Evolutionary conservation across 35 echinoderm and acorn worm genomes (phyloP), one percentile per base, ranked within the genome.

Genomic region (Apostichopus californicus): DNA sequence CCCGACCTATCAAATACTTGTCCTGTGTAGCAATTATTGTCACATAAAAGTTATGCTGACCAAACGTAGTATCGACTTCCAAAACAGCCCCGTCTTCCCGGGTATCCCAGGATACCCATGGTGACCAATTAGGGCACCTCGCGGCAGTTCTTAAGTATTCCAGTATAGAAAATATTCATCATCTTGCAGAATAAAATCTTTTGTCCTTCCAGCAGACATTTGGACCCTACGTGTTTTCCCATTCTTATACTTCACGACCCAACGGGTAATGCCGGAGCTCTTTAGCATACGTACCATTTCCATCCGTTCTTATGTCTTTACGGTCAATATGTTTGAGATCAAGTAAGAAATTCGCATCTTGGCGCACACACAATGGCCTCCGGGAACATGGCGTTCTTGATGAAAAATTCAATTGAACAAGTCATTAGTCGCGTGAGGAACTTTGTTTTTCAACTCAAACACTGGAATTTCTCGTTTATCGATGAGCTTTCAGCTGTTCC

Each of bases 1-100:
- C 80, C 8, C 52, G 20, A 6, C 80, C 25, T 83, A 10, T 54
- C 80, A 83, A 9, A 52, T 53, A 83, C 52, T 83, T 83, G 55
- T 83, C 53, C 55, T 83, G 80, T 10, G 18, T 83, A 9, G 80
- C 52, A 54, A 54, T 57, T 13, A 54, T 52, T 34, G 80, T 83
- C 14, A 83, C 80, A 52, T 83, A 83, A 54, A 86, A 86, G 54
- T 86, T 86, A 56, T 86, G 83, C 14, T 86, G 83, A 15, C 83
- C 83, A 56, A 86, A 86, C 0, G 83, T 86, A 55, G 83, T 86
- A 24, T 86, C 83, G 8, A 86, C 54, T 15, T 86, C 52, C 22
- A 86, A 56, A 56, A 86, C 58, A n/a, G 83, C 46, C 5, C 22
- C 58, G 13, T 86, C 53, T 13, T 86, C 83, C 1, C 63, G 56